Percentiles rank a stretch among this genome's conserved stretches.
phyloP scores from a whole-genome alignment of 2,113 vertebrate species.

The Paramormyrops kingsleyae region DNA sequence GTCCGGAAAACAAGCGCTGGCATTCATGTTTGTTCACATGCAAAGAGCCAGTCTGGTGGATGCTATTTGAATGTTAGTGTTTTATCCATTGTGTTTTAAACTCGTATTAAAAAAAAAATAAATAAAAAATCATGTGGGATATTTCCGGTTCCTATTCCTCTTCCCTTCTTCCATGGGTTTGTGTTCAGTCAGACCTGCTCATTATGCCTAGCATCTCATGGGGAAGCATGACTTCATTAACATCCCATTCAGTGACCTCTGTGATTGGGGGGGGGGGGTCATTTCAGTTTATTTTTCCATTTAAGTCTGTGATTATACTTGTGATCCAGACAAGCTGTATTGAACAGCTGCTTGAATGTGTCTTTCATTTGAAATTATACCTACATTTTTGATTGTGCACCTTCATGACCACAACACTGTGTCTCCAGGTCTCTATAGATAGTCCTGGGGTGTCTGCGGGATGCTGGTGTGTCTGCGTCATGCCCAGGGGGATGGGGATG shows the following conservation, averaged over 20 bases:
- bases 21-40: neutral
- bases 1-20: neutral
- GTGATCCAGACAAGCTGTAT: neutral
- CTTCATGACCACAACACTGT: neutral
- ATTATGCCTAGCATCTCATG: neutral
- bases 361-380: neutral
- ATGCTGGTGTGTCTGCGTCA: neutral
- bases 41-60: neutral
- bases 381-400: neutral
- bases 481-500: neutral
- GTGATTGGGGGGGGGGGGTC: neutral
- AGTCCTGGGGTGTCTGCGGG: neutral
- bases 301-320: neutral
- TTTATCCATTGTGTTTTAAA: neutral
- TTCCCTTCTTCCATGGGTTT: neutral
- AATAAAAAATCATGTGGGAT: neutral
- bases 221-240: neutral
- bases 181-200: neutral
- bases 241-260: neutral
- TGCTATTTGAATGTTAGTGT: neutral
- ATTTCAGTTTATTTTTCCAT: neutral
- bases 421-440: neutral
- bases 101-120: neutral
- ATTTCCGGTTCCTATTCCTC: neutral
- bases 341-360: neutral